Base-by-base conservation (phyloP, 1,140 invertebrate species). In the Lordiphosa clarofinis region DNA sequence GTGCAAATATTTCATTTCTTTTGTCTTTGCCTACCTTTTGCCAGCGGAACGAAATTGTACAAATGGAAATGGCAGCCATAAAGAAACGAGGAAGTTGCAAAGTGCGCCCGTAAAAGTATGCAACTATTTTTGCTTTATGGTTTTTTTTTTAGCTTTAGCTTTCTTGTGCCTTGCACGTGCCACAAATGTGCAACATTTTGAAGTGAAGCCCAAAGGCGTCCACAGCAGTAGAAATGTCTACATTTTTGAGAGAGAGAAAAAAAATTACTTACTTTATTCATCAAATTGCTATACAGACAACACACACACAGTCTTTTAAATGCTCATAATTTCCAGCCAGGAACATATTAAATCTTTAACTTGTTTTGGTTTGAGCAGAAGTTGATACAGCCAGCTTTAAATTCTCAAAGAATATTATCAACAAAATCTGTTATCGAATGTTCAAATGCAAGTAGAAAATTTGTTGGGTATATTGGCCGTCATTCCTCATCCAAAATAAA, bases 1-100 rank as follows among this genome's bases (percentile, higher is more conserved):
- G n/a, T 37, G 56, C 47, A 69, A 69, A 69, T 69, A 69, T 65
- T 69, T 65, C 64, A 65, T 69, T 60, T 65, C 66, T 65, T 61
- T 64, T 56, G 19, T 69, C 21, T 65, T 52, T 46, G 15, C 38
- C 15, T 40, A 46, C 43, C 24, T 46, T 24, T 13, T 44, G 12
- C 28, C 43, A 46, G 24, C 28, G 37, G 12, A 46, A 43, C 21
- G 19, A 42, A 54, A 12, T 31, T 8, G 28, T 44, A 31, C 28
- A 46, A 46, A 33, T 46, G 43, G 13, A 46, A 46, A 46, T 46
- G 43, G 19, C 43, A 46, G 24, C 28, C 33, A 49, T 31, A 46
- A 43, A 35, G 19, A 42, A 54, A 12, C 5, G 15, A 10, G 21
- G 28, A 36, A 46, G 24, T 13, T 35, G 40, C 40, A 59, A 43